Conservation (phyloP, 2,888 invertebrate species). For the Panorpa germanica region DNA sequence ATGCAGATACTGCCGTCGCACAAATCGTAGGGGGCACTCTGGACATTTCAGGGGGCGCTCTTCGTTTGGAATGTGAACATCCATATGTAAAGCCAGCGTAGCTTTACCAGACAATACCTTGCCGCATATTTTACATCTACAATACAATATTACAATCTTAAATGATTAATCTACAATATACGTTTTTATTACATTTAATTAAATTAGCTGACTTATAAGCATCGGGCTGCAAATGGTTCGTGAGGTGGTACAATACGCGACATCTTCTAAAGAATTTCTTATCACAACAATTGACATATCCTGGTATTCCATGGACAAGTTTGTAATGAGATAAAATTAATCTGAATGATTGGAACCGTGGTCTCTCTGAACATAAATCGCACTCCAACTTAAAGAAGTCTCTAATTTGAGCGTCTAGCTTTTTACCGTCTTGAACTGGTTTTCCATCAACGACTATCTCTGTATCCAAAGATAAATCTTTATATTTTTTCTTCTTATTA, state of each 20-base stretch:
- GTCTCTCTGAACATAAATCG: constrained; percentile 10
- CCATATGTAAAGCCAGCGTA: too few species aligned
- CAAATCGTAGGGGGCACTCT: too few species aligned
- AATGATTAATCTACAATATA: too few species aligned
- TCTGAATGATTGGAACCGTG: constrained; percentile 10
- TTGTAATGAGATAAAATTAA: constrained; percentile 10
- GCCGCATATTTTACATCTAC: too few species aligned
- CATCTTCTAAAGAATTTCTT: constrained; percentile 9
- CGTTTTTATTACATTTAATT: constrained; percentile 7
- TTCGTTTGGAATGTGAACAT: too few species aligned
- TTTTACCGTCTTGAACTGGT: neutral
- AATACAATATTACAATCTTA: too few species aligned
- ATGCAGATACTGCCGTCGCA: too few species aligned
- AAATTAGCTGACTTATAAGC: constrained; percentile 4
- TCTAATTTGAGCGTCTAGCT: constrained; percentile 10
- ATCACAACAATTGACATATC: constrained; percentile 11
- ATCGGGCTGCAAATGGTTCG: constrained; percentile 10
- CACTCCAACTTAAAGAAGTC: constrained; percentile 10
- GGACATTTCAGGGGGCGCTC: too few species aligned
- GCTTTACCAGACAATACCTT: too few species aligned
- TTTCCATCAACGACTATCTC: too few species aligned
- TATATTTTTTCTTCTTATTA: too few species aligned
- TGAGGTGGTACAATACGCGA: constrained; percentile 10
- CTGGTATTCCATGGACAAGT: constrained; percentile 9
- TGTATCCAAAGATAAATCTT: too few species aligned